Base-by-base conservation (phyloP, 2,888 invertebrate genomes). In the Agrochola litura region DNA sequence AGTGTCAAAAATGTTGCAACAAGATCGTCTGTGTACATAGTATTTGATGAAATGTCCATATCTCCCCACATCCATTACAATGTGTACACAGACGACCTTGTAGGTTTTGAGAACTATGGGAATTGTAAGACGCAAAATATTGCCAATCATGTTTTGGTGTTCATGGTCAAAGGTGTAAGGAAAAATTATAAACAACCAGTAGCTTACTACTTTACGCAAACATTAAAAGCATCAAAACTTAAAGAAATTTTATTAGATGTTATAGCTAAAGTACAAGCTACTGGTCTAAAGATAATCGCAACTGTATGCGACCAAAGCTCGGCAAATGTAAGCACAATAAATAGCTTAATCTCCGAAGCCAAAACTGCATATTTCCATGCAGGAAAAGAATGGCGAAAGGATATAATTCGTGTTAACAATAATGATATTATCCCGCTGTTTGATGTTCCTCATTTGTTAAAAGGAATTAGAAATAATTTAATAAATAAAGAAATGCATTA, bases 181-280 rank as follows among this genome's bases (percentile, higher is more conserved):
- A 54, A 56, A 65, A 56, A 56, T 56, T 56, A 43, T 4, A 73
- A 73, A 65, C 66, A 73, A 58, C 73, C 66, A 46, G 56, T 66
- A 58, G 65, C 74, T 74, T 61, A 74, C 49, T 67, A 74, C 25
- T 67, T 74, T 60, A 74, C 67, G 9, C 67, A 74, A 37, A 74
- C 58, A 5, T 14, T 67, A 22, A 74, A 60, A 52, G 10, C 25
- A 9, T 60, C 49, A n/a, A 67, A 74, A 74, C 67, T 58, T 19
- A 58, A 58, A 66, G 65, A 60, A 49, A 52, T 60, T 14, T 66
- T 66, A 37, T 46, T 66, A 66, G 37, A 66, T 0, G 67, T 67
- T 41, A 49, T 67, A 52, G 25, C 25, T 22, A 64, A 64, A 0
- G 52, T 64, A 64, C 72, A 19, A 72, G 71, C 49, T 63, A 71